Percentiles rank a stretch among this genome's conserved stretches.
Conservation (phyloP, 1,140 invertebrate genomes). For the Zaprionus capensis region DNA sequence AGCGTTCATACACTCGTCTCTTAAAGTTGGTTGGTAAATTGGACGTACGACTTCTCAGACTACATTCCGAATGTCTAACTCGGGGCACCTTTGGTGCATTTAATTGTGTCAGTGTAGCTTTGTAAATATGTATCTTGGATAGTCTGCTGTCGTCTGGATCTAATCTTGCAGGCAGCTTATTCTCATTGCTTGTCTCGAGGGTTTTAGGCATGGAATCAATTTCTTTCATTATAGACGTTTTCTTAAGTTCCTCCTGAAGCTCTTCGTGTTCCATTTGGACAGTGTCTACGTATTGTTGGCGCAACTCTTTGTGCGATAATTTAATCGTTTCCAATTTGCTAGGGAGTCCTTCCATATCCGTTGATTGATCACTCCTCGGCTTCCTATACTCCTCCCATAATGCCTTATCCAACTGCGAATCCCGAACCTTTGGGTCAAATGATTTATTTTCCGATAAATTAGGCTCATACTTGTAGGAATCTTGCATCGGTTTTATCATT, state of each 20-base stretch:
- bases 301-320: not conserved
- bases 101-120: not conserved
- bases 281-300: too few relatives aligned
- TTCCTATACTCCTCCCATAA: not conserved
- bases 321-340: not conserved
- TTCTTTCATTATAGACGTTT: not conserved
- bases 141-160: not conserved
- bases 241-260: not conserved
- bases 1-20: not conserved
- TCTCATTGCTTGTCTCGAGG: not conserved
- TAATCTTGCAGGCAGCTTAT: not conserved
- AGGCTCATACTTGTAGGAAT: not conserved
- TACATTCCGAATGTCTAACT: not conserved
- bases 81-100: not conserved
- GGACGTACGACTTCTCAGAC: not conserved
- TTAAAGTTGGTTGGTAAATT: not conserved
- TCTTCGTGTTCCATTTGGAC: too few relatives aligned
- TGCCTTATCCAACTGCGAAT: not conserved
- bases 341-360: too few relatives aligned
- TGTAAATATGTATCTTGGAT: not conserved
- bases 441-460: too few relatives aligned
- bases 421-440: too few relatives aligned
- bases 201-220: not conserved
- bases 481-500: too few relatives aligned
- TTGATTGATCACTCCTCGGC: not conserved